Conservation (phyloP, 2,113 vertebrate species). For the Caloenas nicobarica region DNA sequence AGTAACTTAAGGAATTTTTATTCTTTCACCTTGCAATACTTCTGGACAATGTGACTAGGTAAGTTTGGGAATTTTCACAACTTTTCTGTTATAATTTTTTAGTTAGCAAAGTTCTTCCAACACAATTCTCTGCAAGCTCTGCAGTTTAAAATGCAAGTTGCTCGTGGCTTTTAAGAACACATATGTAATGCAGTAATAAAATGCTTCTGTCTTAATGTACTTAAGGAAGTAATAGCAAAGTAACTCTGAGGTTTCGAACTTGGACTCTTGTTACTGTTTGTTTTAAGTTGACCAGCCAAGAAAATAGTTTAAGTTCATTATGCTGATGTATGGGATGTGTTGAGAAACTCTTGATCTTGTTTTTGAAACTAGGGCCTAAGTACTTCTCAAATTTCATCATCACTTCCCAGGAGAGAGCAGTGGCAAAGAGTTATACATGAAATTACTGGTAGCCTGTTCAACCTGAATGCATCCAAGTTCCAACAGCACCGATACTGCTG, state of each 20-base stretch:
- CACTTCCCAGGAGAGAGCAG: not conserved
- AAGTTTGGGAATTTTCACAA: not conserved
- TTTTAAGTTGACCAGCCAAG: not conserved
- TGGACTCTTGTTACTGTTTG: not conserved
- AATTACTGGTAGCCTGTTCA: not conserved
- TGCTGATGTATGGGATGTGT: not conserved
- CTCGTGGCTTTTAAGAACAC: not conserved
- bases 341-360: constrained; percentile 7
- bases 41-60: not conserved
- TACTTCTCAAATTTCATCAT: not conserved
- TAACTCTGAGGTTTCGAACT: not conserved
- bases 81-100: not conserved
- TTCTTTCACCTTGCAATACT: not conserved
- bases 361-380: not conserved
- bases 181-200: not conserved
- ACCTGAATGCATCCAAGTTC: not conserved
- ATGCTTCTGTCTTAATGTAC: not conserved
- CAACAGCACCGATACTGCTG: not conserved
- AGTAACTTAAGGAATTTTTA: not conserved
- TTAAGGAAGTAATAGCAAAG: not conserved
- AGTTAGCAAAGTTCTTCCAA: not conserved
- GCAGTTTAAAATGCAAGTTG: not conserved
- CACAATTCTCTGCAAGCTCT: not conserved
- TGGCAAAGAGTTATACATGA: not conserved
- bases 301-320: not conserved